phyloP scores from a whole-genome alignment of 1,140 invertebrate genomes.

The Drosophila orosa region DNA sequence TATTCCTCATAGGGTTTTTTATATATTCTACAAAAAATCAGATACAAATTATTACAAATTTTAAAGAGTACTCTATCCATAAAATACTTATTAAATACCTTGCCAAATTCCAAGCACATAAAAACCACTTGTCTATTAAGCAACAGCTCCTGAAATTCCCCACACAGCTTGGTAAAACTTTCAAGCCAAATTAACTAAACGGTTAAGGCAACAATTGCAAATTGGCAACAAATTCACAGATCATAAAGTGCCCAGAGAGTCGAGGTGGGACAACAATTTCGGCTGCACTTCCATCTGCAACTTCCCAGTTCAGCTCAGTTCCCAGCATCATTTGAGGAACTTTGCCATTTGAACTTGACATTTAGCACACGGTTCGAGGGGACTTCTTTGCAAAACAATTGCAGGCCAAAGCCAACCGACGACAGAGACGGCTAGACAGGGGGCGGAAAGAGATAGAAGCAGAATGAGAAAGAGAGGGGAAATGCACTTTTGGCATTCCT shows the following conservation, averaged over 20 bases:
- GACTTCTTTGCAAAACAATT: slow-evolving; percentile 82
- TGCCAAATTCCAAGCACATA: slow-evolving; percentile 5
- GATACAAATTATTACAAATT: background rate
- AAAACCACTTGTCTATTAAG: slow-evolving; percentile 9
- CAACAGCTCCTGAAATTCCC: slow-evolving; percentile 16
- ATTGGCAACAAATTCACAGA: slow-evolving; percentile 82
- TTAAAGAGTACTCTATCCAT: accelerated
- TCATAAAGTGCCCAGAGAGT: slow-evolving; percentile 65
- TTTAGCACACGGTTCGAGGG: slow-evolving; percentile 81
- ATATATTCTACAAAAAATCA: too few relatives aligned
- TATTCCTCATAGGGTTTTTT: background rate
- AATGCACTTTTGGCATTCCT: slow-evolving; percentile 80
- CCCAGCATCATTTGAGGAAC: slow-evolving; percentile 80
- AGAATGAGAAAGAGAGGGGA: slow-evolving; percentile 33
- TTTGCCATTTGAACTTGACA: slow-evolving; percentile 83
- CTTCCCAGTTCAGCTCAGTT: slow-evolving; percentile 29
- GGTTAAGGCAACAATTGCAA: slow-evolving; percentile 79
- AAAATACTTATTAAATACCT: background rate
- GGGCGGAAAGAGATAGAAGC: slow-evolving; percentile 10
- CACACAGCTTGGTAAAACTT: slow-evolving; percentile 50
- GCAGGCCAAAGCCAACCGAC: slow-evolving; percentile 49
- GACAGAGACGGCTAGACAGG: slow-evolving; percentile 16
- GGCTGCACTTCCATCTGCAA: slow-evolving; percentile 43
- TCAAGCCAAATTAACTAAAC: slow-evolving; percentile 76
- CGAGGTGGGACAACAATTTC: slow-evolving; percentile 39